phyloP scores from a whole-genome alignment of 2,113 vertebrate genomes.

The Paedocypris sp. region DNA sequence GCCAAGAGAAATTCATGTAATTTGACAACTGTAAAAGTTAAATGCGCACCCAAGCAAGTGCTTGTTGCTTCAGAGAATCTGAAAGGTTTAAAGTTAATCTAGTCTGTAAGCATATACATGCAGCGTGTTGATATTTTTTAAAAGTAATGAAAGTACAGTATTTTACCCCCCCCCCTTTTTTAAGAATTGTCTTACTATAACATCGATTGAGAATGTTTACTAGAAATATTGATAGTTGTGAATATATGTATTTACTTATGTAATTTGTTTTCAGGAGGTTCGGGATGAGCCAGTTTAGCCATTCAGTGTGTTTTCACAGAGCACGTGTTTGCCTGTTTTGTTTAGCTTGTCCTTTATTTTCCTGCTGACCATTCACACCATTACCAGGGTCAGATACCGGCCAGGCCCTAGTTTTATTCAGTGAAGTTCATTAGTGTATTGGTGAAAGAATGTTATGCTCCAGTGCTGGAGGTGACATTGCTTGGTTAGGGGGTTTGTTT shows the following conservation, averaged over 20 bases:
- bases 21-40: conserved; percentile 28
- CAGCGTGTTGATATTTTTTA: too few relatives aligned
- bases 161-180: too few relatives aligned
- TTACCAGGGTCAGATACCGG: conserved; percentile 54
- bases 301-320: conserved; percentile 3
- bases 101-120: too few relatives aligned
- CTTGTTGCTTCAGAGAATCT: neutral
- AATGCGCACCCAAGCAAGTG: conserved; percentile 15
- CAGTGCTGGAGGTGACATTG: conserved; percentile 26
- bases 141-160: too few relatives aligned
- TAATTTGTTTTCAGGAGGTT: too few relatives aligned
- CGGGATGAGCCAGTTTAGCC: neutral
- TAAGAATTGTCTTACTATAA: too few relatives aligned
- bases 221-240: too few relatives aligned
- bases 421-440: conserved; percentile 57
- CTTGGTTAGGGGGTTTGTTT: conserved; percentile 19
- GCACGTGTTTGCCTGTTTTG: conserved; percentile 48
- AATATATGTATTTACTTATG: neutral
- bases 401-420: conserved; percentile 40
- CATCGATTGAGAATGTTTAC: too few relatives aligned
- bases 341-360: conserved; percentile 55
- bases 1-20: conserved; percentile 29
- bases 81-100: neutral
- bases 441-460: conserved; percentile 28
- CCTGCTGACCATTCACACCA: conserved; percentile 58